phyloP scores from a whole-genome alignment of 2,797 vertebrate genomes.

The Coilia nasus region DNA sequence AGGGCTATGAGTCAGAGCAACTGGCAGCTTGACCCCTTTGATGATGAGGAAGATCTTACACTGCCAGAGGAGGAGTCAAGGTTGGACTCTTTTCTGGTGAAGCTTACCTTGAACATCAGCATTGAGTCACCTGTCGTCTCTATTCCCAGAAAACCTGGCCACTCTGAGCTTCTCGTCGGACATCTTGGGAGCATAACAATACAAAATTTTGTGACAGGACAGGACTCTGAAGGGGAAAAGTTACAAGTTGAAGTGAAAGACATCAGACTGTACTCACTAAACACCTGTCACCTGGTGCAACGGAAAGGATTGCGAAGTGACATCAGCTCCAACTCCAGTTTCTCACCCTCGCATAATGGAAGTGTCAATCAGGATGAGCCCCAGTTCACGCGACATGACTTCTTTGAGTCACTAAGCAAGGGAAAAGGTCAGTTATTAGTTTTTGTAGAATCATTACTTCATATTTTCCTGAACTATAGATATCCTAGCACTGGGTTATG shows the following conservation, averaged over 20 bases:
- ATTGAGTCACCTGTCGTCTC: conserved; percentile 96
- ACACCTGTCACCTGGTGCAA: conserved; percentile 79
- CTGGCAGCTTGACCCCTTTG: conserved; percentile 69
- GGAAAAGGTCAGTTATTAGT: conserved; percentile 83
- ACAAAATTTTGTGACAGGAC: conserved; percentile 87
- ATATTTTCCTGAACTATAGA: no score
- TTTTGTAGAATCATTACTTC: no score
- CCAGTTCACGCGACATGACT: conserved; percentile 92
- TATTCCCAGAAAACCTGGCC: conserved; percentile 90
- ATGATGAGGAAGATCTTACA: conserved; percentile 74
- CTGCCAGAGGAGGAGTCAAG: conserved; percentile 62
- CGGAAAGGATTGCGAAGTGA: conserved; percentile 65
- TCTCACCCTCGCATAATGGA: conserved; percentile 58
- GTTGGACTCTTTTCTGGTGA: conserved; percentile 81
- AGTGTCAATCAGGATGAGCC: conserved; percentile 79
- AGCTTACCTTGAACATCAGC: conserved; percentile 89
- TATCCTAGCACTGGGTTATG: neutral
- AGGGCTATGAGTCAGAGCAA: conserved; percentile 71
- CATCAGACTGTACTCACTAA: conserved; percentile 94
- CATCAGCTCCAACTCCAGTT: conserved; percentile 39
- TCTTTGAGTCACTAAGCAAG: conserved; percentile 89
- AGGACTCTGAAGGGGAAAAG: conserved; percentile 81
- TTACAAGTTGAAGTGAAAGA: conserved; percentile 94
- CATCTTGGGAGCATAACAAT: conserved; percentile 94
- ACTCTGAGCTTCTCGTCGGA: conserved; percentile 90